These are phyloP conservation scores for Odontamblyopus lacepedii DNA, from an alignment of 2,797 vertebrate species.

Conservation along the genomic window DNA sequence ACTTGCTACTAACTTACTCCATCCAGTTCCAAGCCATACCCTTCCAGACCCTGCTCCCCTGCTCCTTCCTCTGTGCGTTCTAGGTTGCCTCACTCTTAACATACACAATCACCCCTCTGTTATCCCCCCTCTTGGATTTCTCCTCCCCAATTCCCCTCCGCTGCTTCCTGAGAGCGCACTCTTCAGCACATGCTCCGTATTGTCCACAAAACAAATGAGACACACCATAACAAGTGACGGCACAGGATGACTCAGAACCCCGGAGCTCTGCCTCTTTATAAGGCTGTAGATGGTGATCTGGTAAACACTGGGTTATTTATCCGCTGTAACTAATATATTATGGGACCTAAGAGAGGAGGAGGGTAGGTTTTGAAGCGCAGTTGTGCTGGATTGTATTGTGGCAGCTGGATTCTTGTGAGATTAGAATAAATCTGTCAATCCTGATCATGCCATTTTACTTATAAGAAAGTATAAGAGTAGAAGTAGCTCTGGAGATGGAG, in stretches of 20 bases:
- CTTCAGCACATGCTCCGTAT: constrained; percentile 49
- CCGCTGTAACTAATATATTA: constrained; percentile 16
- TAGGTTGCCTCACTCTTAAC: constrained; percentile 7
- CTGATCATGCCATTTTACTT: neutral
- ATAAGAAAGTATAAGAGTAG: neutral
- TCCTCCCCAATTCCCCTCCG: constrained; percentile 52
- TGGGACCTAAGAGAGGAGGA: constrained; percentile 7
- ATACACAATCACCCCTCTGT: constrained; percentile 46
- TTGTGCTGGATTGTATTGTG: neutral
- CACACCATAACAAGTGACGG: constrained; percentile 42
- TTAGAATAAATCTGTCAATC: neutral
- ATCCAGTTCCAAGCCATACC: neutral
- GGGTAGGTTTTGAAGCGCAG: neutral
- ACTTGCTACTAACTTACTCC: constrained; percentile 2
- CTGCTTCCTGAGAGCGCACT: constrained; percentile 62
- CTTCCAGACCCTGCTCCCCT: constrained; percentile 29
- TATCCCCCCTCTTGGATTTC: constrained; percentile 56
- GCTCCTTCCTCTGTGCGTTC: constrained; percentile 1
- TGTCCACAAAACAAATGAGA: constrained; percentile 62
- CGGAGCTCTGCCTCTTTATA: constrained; percentile 40
- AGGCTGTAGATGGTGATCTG: constrained; percentile 16
- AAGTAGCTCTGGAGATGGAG: neutral
- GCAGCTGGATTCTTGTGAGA: neutral
- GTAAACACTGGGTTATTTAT: constrained; percentile 31
- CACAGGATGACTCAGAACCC: constrained; percentile 54